A percentile compares a stretch with the other conserved stretches of the same genome.
Evolutionary conservation across 2,888 invertebrate species (phyloP).

Genomic region (Euproctis similis): DNA sequence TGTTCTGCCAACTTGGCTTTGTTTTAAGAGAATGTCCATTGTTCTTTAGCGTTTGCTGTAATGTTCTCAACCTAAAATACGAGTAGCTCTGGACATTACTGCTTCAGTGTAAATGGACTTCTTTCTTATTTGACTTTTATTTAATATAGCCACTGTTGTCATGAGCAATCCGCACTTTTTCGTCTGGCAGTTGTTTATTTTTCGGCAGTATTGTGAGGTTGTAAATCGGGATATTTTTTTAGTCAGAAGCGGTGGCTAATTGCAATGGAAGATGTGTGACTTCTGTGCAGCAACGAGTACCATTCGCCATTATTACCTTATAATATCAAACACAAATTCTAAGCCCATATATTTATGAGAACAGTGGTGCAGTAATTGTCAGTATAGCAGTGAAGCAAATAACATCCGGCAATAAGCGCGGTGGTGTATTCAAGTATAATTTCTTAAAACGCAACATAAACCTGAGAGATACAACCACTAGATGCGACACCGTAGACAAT

Average conservation of each 20-base stretch:
- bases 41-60: constrained; percentile 23
- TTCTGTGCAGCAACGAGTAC: too few relatives aligned
- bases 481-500: constrained; percentile 11
- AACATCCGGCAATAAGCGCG: constrained; percentile 57
- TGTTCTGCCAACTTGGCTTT: constrained; percentile 20
- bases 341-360: constrained; percentile 10
- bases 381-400: constrained; percentile 57
- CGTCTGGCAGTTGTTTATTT: too few relatives aligned
- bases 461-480: constrained; percentile 10
- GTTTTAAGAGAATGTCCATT: constrained; percentile 27
- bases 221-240: too few relatives aligned
- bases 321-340: too few relatives aligned
- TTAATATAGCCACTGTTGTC: too few relatives aligned
- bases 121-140: constrained; percentile 25
- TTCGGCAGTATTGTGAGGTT: too few relatives aligned
- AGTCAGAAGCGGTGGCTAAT: too few relatives aligned
- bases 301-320: too few relatives aligned
- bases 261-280: too few relatives aligned
- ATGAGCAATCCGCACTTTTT: too few relatives aligned
- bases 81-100: constrained; percentile 25
- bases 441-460: constrained; percentile 50
- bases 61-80: constrained; percentile 20
- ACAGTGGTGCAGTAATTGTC: constrained; percentile 53
- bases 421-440: constrained; percentile 43
- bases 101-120: constrained; percentile 27